Percentiles rank a stretch among this genome's conserved stretches.
These are phyloP conservation scores for Lycopodina hypogea DNA, from an alignment of 37 sponge, comb jelly and placozoan genomes.

Conservation along the genomic window DNA sequence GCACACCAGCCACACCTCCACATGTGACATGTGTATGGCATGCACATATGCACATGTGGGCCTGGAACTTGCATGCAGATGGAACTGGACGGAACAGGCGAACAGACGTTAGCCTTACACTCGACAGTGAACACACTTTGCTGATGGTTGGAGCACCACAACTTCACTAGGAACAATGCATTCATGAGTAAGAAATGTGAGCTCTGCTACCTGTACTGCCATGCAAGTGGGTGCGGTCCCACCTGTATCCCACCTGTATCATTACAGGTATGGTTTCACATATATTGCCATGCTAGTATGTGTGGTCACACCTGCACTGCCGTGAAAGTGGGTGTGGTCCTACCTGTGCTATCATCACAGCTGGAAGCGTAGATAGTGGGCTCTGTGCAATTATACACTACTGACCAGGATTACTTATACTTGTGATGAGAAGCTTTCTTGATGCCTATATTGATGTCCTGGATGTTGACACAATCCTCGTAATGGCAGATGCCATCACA, in stretches of 20 bases:
- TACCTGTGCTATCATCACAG: conserved; percentile 82
- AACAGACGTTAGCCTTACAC: conserved; percentile 77
- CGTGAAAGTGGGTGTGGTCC: neutral
- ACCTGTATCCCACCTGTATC: no score
- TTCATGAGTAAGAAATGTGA: no score
- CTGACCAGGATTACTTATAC: conserved; percentile 82
- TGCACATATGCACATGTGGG: conserved; percentile 86
- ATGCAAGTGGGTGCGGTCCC: no score
- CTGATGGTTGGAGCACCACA: conserved; percentile 53
- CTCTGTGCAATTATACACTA: conserved; percentile 64
- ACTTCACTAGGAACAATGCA: conserved; percentile 42
- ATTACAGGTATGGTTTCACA: no score
- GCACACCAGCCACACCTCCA: neutral
- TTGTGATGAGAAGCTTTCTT: conserved; percentile 55
- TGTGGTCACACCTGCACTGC: neutral
- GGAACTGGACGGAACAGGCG: conserved; percentile 77
- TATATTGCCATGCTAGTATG: no score
- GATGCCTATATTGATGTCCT: conserved; percentile 53
- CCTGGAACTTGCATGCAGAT: conserved; percentile 45
- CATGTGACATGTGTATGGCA: neutral
- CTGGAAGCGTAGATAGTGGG: conserved; percentile 77
- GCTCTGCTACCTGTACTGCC: no score
- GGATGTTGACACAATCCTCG: conserved; percentile 66
- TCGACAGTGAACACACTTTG: conserved; percentile 38
- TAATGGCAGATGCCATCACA: conserved; percentile 63